phyloP scores from a whole-genome alignment of 2,888 invertebrate genomes.

The Petrophora chlorosata region DNA sequence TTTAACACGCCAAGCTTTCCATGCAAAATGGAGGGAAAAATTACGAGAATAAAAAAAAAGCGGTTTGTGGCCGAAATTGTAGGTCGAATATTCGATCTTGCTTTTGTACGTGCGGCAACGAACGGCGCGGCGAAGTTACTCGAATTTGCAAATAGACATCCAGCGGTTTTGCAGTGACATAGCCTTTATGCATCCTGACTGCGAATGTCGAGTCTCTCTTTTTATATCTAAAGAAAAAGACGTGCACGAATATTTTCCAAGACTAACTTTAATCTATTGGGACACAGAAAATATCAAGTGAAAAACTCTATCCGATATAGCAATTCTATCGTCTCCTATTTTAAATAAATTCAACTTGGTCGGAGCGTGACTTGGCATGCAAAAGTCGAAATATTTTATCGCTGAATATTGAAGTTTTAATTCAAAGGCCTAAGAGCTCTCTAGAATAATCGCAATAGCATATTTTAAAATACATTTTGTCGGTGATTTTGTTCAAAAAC shows the following conservation, averaged over 20 bases:
- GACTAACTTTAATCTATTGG: constrained; percentile 7
- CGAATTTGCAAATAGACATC: constrained; percentile 12
- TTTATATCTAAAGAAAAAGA: neutral
- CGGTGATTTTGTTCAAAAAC: constrained; percentile 33
- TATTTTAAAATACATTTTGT: constrained; percentile 28
- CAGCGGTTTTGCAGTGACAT: constrained; percentile 2
- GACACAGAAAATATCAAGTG: constrained; percentile 31
- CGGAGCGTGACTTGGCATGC: constrained; percentile 43
- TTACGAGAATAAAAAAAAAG: neutral
- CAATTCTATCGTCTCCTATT: constrained; percentile 39
- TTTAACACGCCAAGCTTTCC: neutral
- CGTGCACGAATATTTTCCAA: neutral
- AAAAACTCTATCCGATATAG: constrained; percentile 29
- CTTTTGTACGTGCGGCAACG: constrained; percentile 2
- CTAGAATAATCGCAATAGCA: constrained; percentile 16
- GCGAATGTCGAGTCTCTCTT: neutral
- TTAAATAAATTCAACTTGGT: constrained; percentile 41
- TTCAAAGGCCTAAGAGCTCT: constrained; percentile 29
- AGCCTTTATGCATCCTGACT: neutral
- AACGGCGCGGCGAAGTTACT: constrained; percentile 1
- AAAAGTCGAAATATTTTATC: constrained; percentile 34
- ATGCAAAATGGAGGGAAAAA: neutral
- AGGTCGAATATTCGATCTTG: constrained; percentile 6
- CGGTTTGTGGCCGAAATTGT: neutral
- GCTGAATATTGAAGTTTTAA: constrained; percentile 28